A percentile compares a stretch with the other conserved stretches of the same genome.
Evolutionary conservation across 2,113 vertebrate genomes (phyloP).

Genomic region (Sisor rabdophorus): DNA sequence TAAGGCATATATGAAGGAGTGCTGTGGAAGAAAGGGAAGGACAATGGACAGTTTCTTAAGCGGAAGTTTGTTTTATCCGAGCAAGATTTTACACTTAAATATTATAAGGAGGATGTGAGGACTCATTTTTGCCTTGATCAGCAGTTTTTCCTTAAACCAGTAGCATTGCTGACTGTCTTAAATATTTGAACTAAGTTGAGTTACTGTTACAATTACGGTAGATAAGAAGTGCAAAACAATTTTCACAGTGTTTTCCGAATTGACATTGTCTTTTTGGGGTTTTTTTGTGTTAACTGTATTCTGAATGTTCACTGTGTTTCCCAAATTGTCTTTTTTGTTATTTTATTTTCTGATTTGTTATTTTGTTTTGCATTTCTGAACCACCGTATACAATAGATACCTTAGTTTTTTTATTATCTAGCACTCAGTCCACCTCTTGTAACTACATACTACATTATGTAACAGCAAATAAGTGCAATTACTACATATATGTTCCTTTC

Average conservation of each 20-base stretch:
- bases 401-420: not conserved
- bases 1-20: slow-evolving; percentile 67
- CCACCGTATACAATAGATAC: too few relatives aligned
- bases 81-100: slow-evolving; percentile 66
- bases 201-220: too few relatives aligned
- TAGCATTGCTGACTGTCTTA: not conserved
- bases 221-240: too few relatives aligned
- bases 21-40: slow-evolving; percentile 74
- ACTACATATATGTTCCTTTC: not conserved
- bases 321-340: too few relatives aligned
- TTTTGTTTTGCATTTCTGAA: too few relatives aligned
- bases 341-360: too few relatives aligned
- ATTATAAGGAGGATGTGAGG: slow-evolving; percentile 73
- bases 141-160: not conserved
- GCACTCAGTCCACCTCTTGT: too few relatives aligned
- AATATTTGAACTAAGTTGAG: too few relatives aligned
- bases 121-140: not conserved
- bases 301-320: too few relatives aligned
- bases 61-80: slow-evolving; percentile 73
- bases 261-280: too few relatives aligned
- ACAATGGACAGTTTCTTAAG: slow-evolving; percentile 66
- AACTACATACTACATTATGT: not conserved
- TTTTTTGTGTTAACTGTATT: too few relatives aligned
- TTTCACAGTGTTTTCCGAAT: not conserved
- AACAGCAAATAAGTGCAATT: not conserved